phyloP scores from a whole-genome alignment of 2,888 invertebrate species.

The Temnothorax unifasciatus region DNA sequence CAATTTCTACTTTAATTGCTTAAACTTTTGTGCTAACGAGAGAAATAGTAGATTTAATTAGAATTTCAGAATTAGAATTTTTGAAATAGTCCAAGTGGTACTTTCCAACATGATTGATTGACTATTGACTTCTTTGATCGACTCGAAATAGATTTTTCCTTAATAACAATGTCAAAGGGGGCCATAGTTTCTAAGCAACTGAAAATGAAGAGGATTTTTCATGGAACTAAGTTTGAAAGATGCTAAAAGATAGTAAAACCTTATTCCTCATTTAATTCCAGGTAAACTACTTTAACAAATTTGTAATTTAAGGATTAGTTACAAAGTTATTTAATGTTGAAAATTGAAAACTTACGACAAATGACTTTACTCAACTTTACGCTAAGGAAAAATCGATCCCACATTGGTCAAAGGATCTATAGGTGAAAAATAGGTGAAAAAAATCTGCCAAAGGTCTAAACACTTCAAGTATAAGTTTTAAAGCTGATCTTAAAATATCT shows the following conservation, averaged over 20 bases:
- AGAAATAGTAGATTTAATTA: neutral
- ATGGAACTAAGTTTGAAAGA: slow-evolving; percentile 24
- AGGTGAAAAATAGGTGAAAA: neutral
- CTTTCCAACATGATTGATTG: neutral
- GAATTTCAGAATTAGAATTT: neutral
- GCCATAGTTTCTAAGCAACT: slow-evolving; percentile 2
- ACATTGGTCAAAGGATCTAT: neutral
- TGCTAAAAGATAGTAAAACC: slow-evolving; percentile 34
- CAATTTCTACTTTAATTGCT: slow-evolving; percentile 19
- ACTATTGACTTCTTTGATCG: neutral
- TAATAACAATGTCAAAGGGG: slow-evolving; percentile 11
- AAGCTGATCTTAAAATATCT: neutral
- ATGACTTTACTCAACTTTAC: slow-evolving; percentile 14
- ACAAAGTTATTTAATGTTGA: slow-evolving; percentile 38
- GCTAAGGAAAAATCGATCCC: neutral
- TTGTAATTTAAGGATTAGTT: slow-evolving; percentile 42
- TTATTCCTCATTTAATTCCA: slow-evolving; percentile 40
- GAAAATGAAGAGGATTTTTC: slow-evolving; percentile 1
- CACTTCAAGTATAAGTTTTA: neutral
- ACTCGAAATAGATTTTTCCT: slow-evolving; percentile 1
- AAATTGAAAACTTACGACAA: slow-evolving; percentile 36
- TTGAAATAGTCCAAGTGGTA: neutral
- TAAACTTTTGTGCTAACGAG: neutral
- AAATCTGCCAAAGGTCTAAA: neutral
- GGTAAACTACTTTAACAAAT: slow-evolving; percentile 36